A percentile compares a stretch with the other conserved stretches of the same genome.
phyloP scores from a whole-genome alignment of 2,113 vertebrate species.

The Micronycteris hirsuta region DNA sequence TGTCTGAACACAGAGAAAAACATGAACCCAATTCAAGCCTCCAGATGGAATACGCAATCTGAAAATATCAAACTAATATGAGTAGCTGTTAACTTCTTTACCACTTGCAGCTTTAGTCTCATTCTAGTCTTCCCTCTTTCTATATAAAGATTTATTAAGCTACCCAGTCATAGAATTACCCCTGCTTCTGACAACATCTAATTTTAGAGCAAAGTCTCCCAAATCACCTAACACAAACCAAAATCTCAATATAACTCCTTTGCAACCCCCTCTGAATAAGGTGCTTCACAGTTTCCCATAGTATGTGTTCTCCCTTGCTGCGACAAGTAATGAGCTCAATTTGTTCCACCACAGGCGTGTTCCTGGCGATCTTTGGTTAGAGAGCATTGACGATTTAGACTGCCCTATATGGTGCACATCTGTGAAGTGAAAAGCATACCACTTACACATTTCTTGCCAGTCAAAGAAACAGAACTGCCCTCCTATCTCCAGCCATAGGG shows the following conservation, averaged over 20 bases:
- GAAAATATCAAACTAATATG: background rate
- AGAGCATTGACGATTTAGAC: background rate
- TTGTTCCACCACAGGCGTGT: background rate
- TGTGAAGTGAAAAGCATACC: background rate
- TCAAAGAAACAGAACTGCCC: background rate
- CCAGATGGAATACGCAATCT: background rate
- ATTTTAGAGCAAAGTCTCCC: background rate
- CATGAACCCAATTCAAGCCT: background rate
- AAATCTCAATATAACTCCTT: background rate
- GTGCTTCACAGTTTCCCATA: background rate
- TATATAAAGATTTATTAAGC: background rate
- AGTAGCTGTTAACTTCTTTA: background rate
- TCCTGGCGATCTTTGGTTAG: background rate
- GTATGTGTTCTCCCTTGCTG: background rate
- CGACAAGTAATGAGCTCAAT: background rate
- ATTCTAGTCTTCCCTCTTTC: background rate
- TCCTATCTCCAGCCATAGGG: background rate
- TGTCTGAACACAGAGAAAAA: background rate
- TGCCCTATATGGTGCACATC: background rate
- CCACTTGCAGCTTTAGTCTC: background rate
- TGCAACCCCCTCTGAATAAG: background rate
- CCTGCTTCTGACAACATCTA: background rate
- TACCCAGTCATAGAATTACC: background rate
- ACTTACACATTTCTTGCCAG: background rate
- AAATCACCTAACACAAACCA: background rate